Percentiles rank a stretch among this genome's conserved stretches.
Evolutionary conservation across 92 coral and sea anemone genomes (phyloP).

Genomic region (Parazoanthus swiftii): DNA sequence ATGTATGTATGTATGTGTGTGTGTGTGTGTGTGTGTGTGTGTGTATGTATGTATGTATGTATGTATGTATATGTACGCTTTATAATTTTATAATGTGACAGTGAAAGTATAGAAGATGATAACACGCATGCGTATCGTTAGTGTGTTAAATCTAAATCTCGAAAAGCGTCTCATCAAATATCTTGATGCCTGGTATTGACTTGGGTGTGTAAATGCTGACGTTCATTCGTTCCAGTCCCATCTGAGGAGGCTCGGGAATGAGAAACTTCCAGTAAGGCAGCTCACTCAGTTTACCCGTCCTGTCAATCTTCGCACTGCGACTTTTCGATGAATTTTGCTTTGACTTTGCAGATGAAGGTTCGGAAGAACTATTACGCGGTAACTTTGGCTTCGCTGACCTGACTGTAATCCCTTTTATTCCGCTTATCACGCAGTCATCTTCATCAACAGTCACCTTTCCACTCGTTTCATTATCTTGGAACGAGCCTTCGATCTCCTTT

Average conservation of each 20-base stretch:
- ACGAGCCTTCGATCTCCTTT: background rate
- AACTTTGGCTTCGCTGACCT: background rate
- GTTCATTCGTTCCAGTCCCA: slow-evolving; percentile 89
- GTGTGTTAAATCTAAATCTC: slow-evolving; percentile 54
- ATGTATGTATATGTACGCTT: no score
- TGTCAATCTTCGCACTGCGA: slow-evolving; percentile 49
- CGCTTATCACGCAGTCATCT: background rate
- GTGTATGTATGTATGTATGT: no score
- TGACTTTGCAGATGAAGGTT: background rate
- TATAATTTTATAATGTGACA: no score
- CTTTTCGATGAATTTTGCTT: background rate
- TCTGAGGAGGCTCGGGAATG: slow-evolving; percentile 91
- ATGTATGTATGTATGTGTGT: no score
- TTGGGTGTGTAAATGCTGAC: slow-evolving; percentile 96
- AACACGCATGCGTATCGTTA: no score
- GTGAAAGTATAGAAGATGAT: no score
- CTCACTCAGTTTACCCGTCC: slow-evolving; percentile 75
- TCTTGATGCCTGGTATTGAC: slow-evolving; percentile 90
- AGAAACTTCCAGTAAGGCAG: slow-evolving; percentile 82
- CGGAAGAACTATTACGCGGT: background rate
- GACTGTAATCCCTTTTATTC: background rate
- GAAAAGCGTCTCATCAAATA: slow-evolving; percentile 89
- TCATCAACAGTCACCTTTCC: background rate
- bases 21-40: no score
- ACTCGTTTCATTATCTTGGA: background rate